Percentiles rank a stretch among this genome's conserved stretches.
Conservation (phyloP, 30 jellyfish, hydroid and myxozoan species). For the Catostylus mosaicus region DNA sequence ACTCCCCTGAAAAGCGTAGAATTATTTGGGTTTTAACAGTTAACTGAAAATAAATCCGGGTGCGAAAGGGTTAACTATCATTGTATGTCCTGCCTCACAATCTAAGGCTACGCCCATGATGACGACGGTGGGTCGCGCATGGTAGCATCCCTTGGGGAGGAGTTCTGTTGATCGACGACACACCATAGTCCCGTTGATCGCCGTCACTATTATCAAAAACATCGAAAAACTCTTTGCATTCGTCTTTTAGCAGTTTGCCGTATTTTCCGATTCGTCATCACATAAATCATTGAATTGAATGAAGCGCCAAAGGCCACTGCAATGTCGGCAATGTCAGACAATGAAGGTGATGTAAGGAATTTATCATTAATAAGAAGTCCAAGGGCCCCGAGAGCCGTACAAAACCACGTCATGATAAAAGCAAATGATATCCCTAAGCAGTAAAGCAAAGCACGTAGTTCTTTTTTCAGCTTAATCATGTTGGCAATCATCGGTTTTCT, state of each 20-base stretch:
- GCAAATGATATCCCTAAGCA: slow-evolving; percentile 32
- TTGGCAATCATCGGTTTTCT: no score
- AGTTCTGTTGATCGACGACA: no score
- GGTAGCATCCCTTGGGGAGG: no score
- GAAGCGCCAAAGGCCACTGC: slow-evolving; percentile 10
- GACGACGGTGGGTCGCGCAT: no score
- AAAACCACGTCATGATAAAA: slow-evolving; percentile 35
- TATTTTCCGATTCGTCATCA: slow-evolving; percentile 23
- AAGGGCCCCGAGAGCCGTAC: slow-evolving; percentile 22
- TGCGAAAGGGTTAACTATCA: no score
- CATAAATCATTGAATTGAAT: slow-evolving; percentile 25
- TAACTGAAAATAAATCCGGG: no score
- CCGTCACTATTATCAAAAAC: neutral
- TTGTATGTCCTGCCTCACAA: no score
- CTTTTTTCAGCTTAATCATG: neutral
- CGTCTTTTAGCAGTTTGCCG: slow-evolving; percentile 2
- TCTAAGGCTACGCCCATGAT: no score
- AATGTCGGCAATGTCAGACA: slow-evolving; percentile 41
- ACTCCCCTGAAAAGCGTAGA: no score
- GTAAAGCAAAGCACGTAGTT: slow-evolving; percentile 16
- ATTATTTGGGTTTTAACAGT: no score
- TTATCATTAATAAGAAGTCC: slow-evolving; percentile 25
- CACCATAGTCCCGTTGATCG: no score
- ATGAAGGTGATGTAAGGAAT: neutral
- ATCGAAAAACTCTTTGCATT: neutral